Evolutionary conservation across 2,113 vertebrate species (phyloP), one percentile per base, ranked within the genome.

Genomic region (Gorsachius goisagi): DNA sequence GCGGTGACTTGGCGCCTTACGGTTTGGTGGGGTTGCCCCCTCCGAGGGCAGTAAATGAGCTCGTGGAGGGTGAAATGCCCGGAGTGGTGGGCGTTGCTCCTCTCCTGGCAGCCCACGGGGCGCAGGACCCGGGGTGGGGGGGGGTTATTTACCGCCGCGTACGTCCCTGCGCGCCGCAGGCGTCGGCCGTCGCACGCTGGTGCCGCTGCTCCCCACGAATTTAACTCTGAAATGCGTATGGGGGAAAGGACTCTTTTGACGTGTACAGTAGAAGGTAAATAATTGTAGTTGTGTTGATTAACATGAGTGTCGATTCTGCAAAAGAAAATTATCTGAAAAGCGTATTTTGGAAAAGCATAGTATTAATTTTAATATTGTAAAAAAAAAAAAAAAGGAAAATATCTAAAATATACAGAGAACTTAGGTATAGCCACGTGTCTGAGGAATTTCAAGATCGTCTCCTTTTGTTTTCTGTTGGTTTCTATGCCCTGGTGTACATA

Each of bases 401-500:
- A 96, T 97, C 89, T 90, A 92, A 95, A 90, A 39, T 95, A 79
- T 94, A 86, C 66, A 95, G 90, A 96, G 95, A 96, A 71, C 76
- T 24, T 88, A 91, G 92, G 66, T 95, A 89, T 95, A 95, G 95
- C 81, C 73, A 76, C 88, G 84, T 33, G 30, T 93, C 82, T 86
- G 60, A 91, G 93, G 53, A 33, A 74, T 66, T 93, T 76, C 66
- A 32, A 79, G 83, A 91, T 91, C 59, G 94, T 95, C 94, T 96
- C 37, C 84, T 88, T 96, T 85, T 88, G 62, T 97, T 97, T 94
- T 69, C 91, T 84, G 92, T 94, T 95, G 92, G 45, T 89, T 89
- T 90, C 47, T 94, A 44, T 90, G 88, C 85, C 91, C 64, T 95
- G 96, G 72, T 97, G 95, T 97, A 97, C 93, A 95, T 97, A 95